Base-by-base conservation (phyloP, 2,888 invertebrate species). In the Aleiodes alternator region DNA sequence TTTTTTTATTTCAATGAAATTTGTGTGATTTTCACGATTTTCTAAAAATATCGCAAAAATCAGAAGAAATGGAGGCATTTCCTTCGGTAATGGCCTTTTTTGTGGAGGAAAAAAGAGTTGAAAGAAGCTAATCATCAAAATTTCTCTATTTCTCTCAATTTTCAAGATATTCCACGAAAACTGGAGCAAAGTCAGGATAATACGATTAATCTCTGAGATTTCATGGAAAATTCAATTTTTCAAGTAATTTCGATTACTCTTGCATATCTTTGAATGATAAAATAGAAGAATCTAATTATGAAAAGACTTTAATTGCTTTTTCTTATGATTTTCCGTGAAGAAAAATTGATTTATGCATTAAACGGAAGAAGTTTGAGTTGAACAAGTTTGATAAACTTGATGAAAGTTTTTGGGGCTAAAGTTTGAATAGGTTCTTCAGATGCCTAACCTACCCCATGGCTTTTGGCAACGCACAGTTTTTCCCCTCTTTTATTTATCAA, bases 381-480 rank as follows among this genome's bases (percentile, higher is more conserved):
- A 43, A 34, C 7, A 43, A 43, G 43, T 43, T 43, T 43, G 43
- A 43, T 43, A 43, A 43, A 43, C 43, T 43, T 43, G 53, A 53
- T 53, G 53, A 43, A 43, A 43, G 73, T 50, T 73, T 73, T 73
- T 73, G 66, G 66, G 43, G 66, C 66, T 55, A 73, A 69, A 69
- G 69, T 73, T 73, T 66, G 56, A 55, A 43, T 55, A 51, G 57
- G 55, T 57, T 69, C 69, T 73, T 73, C 73, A 23, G 31, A 81
- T 82, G 81, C 87, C 86, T 87, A 87, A 87, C 87, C 87, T 87
- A 86, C 86, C 85, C 85, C 85, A 86, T 86, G 80, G 83, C 86
- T 85, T 87, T 85, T 87, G 87, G 87, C 87, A 87, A 88, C 79
- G 82, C 68, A 72, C 79, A 78, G 81, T 78, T 83, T 86, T 83